Evolutionary conservation across 2,888 invertebrate genomes (phyloP), one percentile per base, ranked within the genome.

Genomic region (Anarsia innoxiella): DNA sequence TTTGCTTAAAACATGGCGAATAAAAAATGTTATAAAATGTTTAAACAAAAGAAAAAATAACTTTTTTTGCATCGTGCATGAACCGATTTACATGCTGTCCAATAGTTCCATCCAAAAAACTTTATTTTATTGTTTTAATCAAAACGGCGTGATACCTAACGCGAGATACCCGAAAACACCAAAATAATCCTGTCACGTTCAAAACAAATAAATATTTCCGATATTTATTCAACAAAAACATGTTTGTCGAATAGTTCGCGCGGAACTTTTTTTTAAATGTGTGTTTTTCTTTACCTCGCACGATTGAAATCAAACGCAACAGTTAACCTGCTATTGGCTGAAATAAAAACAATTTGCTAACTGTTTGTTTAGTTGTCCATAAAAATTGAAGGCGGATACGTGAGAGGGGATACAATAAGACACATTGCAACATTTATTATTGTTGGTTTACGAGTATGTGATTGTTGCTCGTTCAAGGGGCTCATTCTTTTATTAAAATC

Each of bases 351-450:
- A 40, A 40, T 37, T 34, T 40, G n/a, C n/a, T n/a, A n/a, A n/a
- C n/a, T 40, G 30, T 33, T 40, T 40, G 34, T 40, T 40, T 40
- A 40, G 37, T 37, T 40, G 32, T 14, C 37, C 14, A 26, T 37
- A 36, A 36, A 36, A 40, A 40, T 36, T 39, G 16, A 23, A 29
- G 40, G 40, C 12, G 2, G 12, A 15, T 1, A 33, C 40, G 36
- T 40, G 40, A 14, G 15, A 23, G 8, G 39, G 12, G 19, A 19
- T 3, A 16, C 8, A 16, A 16, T 12, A 19, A n/a, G n/a, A n/a
- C n/a, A n/a, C n/a, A n/a, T n/a, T n/a, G n/a, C n/a, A n/a, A n/a
- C n/a, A n/a, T n/a, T n/a, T n/a, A n/a, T n/a, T n/a, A n/a, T n/a
- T n/a, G n/a, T n/a, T n/a, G n/a, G n/a, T n/a, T n/a, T n/a, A n/a